Percentiles rank a stretch among this genome's conserved stretches.
These are phyloP conservation scores for Polyploca ridens DNA, from an alignment of 2,888 invertebrate genomes.

Conservation along the genomic window DNA sequence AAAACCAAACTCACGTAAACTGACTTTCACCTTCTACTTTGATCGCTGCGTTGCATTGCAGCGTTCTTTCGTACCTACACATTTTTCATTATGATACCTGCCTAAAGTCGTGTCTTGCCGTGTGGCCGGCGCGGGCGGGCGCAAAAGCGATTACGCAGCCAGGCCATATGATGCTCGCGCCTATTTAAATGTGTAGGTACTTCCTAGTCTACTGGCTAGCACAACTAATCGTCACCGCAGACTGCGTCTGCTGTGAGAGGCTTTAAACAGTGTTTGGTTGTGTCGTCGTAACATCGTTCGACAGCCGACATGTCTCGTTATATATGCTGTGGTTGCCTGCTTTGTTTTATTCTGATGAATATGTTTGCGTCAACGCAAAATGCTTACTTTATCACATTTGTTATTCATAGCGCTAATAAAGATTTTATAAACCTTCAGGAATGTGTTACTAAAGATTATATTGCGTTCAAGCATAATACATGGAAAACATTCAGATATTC, in stretches of 20 bases:
- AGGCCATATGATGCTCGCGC: no score
- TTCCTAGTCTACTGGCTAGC: no score
- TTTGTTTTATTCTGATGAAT: conserved; percentile 41
- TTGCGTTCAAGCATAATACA: background rate
- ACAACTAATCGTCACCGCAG: no score
- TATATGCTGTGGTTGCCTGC: conserved; percentile 36
- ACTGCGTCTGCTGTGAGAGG: conserved; percentile 21
- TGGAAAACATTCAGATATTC: background rate
- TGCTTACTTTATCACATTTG: conserved; percentile 38
- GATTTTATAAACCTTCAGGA: conserved; percentile 34
- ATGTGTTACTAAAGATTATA: background rate
- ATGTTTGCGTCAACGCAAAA: conserved; percentile 43
- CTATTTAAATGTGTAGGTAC: no score
- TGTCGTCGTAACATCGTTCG: conserved; percentile 33
- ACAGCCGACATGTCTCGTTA: conserved; percentile 38
- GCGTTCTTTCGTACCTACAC: no score
- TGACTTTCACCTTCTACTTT: no score
- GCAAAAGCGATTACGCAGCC: no score
- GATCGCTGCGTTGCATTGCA: no score
- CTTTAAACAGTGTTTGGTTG: conserved; percentile 42
- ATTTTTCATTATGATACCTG: no score
- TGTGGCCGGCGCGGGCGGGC: no score
- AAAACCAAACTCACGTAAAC: no score
- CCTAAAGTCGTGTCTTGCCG: no score
- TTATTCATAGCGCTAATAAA: conserved; percentile 31